Base-by-base conservation (phyloP, 1,140 invertebrate species). In the Papilio machaon region DNA sequence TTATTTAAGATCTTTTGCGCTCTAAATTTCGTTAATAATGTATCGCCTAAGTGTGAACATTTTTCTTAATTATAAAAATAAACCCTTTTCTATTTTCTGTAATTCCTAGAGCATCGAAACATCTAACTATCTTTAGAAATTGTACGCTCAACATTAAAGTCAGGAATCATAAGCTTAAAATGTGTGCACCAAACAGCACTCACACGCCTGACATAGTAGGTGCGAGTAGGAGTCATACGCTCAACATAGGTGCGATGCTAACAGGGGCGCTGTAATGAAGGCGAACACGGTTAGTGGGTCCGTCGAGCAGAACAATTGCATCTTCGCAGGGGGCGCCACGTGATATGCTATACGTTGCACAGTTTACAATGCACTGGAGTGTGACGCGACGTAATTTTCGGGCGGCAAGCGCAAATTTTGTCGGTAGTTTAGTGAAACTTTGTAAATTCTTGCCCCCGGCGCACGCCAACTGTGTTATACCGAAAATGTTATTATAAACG, bases 281-380 rank as follows among this genome's bases (percentile, higher is more conserved):
- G 84, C 86, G 81, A 88, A 90, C 83, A 77, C 83, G 80, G 87
- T 89, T 90, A 89, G 84, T 81, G 84, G 81, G 74, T 54, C 84
- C 82, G 86, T 84, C 87, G 83, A 73, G 84, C 86, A 87, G 84
- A 88, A 91, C 89, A 89, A 91, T 91, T 88, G 87, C 87, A 89
- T 89, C 88, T 90, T 86, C 83, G 84, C 85, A 85, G 83, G 64
- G 82, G 79, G 76, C 81, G 82, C 83, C 75, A 84, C 79, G 76
- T 70, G 74, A 79, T 70, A 47, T 49, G 73, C 75, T 80, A 82
- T 73, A 81, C 81, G 80, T 43, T 81, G 79, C 82, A 82, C 81
- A 83, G 80, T 83, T 80, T 83, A 81, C 83, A 80, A 77, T 84
- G 82, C 78, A 83, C 82, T 78, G 73, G 73, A 77, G 77, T 81